A percentile compares a stretch with the other conserved stretches of the same genome.
These are phyloP conservation scores for Sesia bembeciformis DNA, from an alignment of 2,888 invertebrate genomes.

Conservation along the genomic window DNA sequence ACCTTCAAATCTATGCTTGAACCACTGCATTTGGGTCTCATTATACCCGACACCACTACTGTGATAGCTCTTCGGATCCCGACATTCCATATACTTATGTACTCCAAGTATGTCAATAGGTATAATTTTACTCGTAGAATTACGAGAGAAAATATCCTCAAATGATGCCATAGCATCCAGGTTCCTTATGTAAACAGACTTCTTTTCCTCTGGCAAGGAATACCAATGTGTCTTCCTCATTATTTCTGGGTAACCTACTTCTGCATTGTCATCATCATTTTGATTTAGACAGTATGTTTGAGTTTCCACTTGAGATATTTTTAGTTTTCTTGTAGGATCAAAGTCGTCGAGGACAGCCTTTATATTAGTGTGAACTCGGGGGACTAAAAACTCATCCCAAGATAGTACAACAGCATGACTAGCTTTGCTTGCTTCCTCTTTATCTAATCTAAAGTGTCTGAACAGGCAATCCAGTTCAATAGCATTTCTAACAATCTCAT, in stretches of 20 bases:
- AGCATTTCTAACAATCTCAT: constrained; percentile 59
- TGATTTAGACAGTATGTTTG: constrained; percentile 62
- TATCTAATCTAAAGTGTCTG: constrained; percentile 72
- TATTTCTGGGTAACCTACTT: constrained; percentile 51
- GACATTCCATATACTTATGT: constrained; percentile 66
- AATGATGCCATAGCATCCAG: constrained; percentile 58
- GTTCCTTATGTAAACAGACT: constrained; percentile 46
- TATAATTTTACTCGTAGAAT: constrained; percentile 30
- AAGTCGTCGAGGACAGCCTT: constrained; percentile 69
- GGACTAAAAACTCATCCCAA: constrained; percentile 80
- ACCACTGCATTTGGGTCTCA: constrained; percentile 60
- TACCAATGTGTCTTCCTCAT: constrained; percentile 65
- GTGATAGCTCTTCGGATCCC: constrained; percentile 46
- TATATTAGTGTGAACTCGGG: constrained; percentile 71
- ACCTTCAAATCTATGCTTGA: constrained; percentile 67
- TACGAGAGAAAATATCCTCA: constrained; percentile 52
- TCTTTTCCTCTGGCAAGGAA: constrained; percentile 31
- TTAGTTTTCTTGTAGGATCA: constrained; percentile 51
- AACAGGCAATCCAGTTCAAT: constrained; percentile 79
- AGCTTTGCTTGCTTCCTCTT: constrained; percentile 58
- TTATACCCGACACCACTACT: constrained; percentile 47
- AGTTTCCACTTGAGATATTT: constrained; percentile 40
- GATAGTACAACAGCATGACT: constrained; percentile 72
- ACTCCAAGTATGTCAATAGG: constrained; percentile 47
- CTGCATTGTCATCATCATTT: constrained; percentile 55